phyloP scores from a whole-genome alignment of 2,797 vertebrate genomes.

The Leptatherina wallacei region DNA sequence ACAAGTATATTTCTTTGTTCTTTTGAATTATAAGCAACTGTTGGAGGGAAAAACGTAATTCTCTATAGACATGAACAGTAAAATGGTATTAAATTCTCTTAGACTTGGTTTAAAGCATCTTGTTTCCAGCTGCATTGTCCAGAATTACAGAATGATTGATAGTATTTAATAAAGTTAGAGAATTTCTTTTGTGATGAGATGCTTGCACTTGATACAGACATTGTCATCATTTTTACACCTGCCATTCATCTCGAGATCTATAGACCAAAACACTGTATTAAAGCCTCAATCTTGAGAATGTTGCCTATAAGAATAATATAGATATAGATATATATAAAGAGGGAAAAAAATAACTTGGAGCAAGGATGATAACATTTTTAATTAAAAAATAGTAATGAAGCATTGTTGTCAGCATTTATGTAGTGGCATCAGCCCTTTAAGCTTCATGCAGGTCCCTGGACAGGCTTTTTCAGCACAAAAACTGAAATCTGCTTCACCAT shows the following conservation, averaged over 20 bases:
- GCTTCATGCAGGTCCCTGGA: not conserved
- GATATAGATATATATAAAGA: not conserved
- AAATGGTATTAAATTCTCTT: not conserved
- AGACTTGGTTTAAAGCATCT: not conserved
- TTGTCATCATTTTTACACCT: conserved; percentile 43
- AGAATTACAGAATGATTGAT: conserved; percentile 6
- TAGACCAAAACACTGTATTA: conserved; percentile 64
- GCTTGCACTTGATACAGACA: conserved; percentile 38
- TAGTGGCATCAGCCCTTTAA: not conserved
- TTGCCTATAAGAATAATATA: conserved; percentile 27
- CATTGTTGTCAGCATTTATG: not conserved
- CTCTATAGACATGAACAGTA: not conserved
- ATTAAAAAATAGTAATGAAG: not conserved
- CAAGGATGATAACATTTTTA: not conserved
- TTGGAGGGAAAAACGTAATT: not conserved
- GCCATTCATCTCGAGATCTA: conserved; percentile 49
- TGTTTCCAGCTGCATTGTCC: not conserved
- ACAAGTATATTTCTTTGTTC: not conserved
- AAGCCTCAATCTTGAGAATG: conserved; percentile 49
- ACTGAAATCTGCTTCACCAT: not conserved
- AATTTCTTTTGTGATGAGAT: conserved; percentile 8
- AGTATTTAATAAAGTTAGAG: not conserved
- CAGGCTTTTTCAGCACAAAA: conserved; percentile 5
- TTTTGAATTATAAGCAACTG: not conserved
- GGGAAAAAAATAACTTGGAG: not conserved